Evolutionary conservation across 2,113 vertebrate genomes (phyloP).

Genomic region (Semnopithecus entellus): DNA sequence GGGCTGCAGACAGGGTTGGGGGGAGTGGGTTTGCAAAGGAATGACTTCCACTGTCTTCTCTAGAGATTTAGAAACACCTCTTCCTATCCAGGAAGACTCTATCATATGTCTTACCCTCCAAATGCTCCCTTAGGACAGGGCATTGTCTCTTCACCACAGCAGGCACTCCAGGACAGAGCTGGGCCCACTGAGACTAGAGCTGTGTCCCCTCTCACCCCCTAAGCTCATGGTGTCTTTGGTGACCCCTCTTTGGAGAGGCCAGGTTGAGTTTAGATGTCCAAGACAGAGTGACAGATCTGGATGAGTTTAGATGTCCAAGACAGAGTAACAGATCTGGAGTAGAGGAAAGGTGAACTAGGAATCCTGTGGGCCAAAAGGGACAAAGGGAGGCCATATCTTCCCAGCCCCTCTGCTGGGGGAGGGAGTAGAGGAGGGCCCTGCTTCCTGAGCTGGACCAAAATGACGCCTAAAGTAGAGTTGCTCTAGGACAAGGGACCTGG

Average conservation of each 20-base stretch:
- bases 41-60: constrained; percentile 1
- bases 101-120: background rate
- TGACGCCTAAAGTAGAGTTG: background rate
- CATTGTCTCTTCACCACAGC: background rate
- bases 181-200: background rate
- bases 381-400: background rate
- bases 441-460: background rate
- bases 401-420: background rate
- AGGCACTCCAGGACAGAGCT: background rate
- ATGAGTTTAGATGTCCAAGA: constrained; percentile 4
- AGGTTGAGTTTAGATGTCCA: background rate
- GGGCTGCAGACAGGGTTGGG: constrained; percentile 85
- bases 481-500: background rate
- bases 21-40: constrained; percentile 39
- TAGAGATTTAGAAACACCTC: constrained; percentile 1
- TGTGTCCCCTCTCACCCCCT: background rate
- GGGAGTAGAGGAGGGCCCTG: background rate
- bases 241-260: background rate
- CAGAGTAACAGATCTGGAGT: background rate
- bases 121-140: background rate
- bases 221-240: background rate
- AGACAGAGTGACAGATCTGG: background rate
- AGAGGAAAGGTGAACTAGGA: background rate
- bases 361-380: background rate
- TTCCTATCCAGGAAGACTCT: background rate